A percentile compares a stretch with the other conserved stretches of the same genome.
phyloP scores from a whole-genome alignment of 2,888 invertebrate genomes.

The Pristionchus mayeri region DNA sequence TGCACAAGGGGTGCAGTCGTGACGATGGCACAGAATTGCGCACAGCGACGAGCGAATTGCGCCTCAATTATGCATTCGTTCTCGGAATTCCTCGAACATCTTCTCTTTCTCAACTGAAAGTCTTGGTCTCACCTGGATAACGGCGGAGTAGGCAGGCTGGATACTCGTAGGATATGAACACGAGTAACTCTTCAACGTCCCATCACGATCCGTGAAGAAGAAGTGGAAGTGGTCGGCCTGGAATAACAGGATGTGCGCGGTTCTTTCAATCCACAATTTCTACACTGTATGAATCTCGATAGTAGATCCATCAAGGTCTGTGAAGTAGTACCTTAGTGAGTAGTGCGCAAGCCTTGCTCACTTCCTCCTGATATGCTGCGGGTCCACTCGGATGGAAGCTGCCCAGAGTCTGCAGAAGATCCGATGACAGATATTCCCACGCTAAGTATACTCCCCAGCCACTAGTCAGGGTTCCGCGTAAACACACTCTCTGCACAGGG shows the following conservation, averaged over 20 bases:
- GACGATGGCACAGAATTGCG: conserved; percentile 71
- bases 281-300: too few species aligned
- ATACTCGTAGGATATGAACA: conserved; percentile 70
- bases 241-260: background rate
- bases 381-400: conserved; percentile 64
- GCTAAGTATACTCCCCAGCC: too few species aligned
- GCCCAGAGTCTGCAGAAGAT: conserved; percentile 63
- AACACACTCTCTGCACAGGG: too few species aligned
- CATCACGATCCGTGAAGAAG: conserved; percentile 72
- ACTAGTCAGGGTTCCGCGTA: too few species aligned
- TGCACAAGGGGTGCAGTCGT: conserved; percentile 69
- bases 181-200: conserved; percentile 64
- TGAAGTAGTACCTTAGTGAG: conserved; percentile 44
- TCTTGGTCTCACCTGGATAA: conserved; percentile 57
- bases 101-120: background rate
- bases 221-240: conserved; percentile 68
- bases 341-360: conserved; percentile 54
- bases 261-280: too few species aligned
- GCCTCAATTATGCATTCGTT: conserved; percentile 55
- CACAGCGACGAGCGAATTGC: conserved; percentile 71
- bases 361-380: conserved; percentile 59
- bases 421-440: too few species aligned
- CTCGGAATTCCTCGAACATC: background rate
- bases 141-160: conserved; percentile 71
- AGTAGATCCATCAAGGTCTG: too few species aligned